A percentile compares a stretch with the other conserved stretches of the same genome.
Evolutionary conservation across 2,797 vertebrate genomes (phyloP).

Genomic region (Falco novaeseelandiae): DNA sequence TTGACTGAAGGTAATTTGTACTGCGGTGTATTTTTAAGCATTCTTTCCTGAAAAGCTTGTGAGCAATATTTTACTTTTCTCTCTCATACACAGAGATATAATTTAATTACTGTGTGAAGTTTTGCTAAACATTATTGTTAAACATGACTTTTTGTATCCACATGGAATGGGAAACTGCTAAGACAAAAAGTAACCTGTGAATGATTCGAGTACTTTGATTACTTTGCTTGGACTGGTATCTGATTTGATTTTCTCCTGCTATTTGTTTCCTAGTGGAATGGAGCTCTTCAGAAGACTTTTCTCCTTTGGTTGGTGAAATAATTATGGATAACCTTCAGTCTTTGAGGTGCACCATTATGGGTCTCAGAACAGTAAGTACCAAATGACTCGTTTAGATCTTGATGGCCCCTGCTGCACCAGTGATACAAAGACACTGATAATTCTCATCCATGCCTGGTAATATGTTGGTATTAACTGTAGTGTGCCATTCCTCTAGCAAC

Average conservation of each 20-base stretch:
- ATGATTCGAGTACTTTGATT: neutral
- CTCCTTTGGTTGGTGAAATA: conserved; percentile 86
- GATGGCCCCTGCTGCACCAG: neutral
- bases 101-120: neutral
- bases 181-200: neutral
- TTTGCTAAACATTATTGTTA: neutral
- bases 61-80: conserved; percentile 16
- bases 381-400: neutral
- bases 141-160: neutral
- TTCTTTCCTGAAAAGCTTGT: conserved; percentile 8
- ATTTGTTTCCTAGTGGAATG: conserved; percentile 87
- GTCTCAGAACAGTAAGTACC: conserved; percentile 87
- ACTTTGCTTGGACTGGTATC: neutral
- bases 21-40: neutral
- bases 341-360: conserved; percentile 85
- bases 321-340: conserved; percentile 88
- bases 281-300: conserved; percentile 92
- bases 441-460: conserved; percentile 43
- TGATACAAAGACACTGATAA: neutral
- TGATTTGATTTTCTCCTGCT: conserved; percentile 34
- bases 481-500: conserved; percentile 70
- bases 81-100: neutral
- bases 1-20: neutral
- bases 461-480: conserved; percentile 67
- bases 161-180: neutral